A percentile compares a stretch with the other conserved stretches of the same genome.
These are phyloP conservation scores for Bathynomus jamesi DNA, from an alignment of 1,140 invertebrate genomes.

Conservation along the genomic window DNA sequence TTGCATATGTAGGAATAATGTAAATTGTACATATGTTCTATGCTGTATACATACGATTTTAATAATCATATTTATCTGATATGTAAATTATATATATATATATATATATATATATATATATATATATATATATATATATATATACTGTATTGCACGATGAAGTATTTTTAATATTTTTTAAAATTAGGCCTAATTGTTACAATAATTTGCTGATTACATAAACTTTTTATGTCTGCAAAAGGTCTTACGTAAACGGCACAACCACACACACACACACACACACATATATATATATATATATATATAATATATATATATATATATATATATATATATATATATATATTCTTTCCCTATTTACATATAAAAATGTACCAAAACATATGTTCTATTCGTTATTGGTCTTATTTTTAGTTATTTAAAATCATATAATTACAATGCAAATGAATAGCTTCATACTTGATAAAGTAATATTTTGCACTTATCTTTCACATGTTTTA, in stretches of 20 bases:
- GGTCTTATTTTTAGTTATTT: too few species aligned
- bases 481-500: too few species aligned
- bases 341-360: neutral
- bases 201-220: too few species aligned
- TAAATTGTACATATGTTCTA: neutral
- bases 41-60: neutral
- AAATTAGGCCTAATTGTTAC: too few species aligned
- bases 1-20: neutral
- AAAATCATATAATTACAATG: too few species aligned
- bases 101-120: neutral
- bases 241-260: neutral
- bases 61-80: neutral
- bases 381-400: too few species aligned
- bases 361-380: neutral
- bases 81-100: neutral
- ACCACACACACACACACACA: neutral
- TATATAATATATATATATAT: neutral
- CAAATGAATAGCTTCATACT: too few species aligned
- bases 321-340: neutral
- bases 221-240: too few species aligned
- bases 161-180: too few species aligned
- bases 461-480: too few species aligned
- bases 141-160: too few species aligned
- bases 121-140: constrained; percentile 2
- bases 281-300: neutral